These are phyloP conservation scores for Rhopalosiphum padi DNA, from an alignment of 1,140 invertebrate genomes.

Conservation along the genomic window DNA sequence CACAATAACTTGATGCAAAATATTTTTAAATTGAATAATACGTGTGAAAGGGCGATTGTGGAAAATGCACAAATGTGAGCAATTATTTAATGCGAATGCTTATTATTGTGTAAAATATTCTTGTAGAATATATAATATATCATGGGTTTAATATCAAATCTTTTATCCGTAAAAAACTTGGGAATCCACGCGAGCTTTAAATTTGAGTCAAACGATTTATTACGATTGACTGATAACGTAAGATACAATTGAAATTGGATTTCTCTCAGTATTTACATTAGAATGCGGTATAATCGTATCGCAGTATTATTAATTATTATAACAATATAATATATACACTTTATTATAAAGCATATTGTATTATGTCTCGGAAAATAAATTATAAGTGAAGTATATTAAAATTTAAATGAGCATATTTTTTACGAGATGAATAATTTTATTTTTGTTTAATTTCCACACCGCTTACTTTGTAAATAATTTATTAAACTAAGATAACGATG, in stretches of 20 bases:
- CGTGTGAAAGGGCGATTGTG: not conserved
- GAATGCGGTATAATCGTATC: not conserved
- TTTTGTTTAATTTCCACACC: not conserved
- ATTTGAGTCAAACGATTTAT: not conserved
- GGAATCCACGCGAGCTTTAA: not conserved
- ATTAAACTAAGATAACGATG: slow-evolving; percentile 7
- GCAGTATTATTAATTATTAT: not conserved
- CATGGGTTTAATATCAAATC: not conserved
- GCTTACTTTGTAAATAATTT: not conserved
- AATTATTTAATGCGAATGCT: not conserved
- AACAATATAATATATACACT: not conserved
- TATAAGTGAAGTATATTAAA: not conserved
- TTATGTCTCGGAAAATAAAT: not conserved
- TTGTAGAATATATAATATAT: not conserved
- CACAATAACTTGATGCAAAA: not conserved
- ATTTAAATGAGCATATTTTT: not conserved
- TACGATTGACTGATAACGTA: not conserved
- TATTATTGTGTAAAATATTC: not conserved
- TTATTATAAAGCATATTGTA: not conserved
- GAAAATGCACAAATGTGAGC: not conserved
- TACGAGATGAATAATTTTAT: not conserved
- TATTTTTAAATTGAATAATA: not conserved
- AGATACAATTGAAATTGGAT: not conserved
- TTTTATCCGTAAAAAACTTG: not conserved
- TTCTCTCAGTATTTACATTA: not conserved